These are phyloP conservation scores for Gyps fulvus DNA, from an alignment of 2,113 vertebrate genomes.

Conservation along the genomic window DNA sequence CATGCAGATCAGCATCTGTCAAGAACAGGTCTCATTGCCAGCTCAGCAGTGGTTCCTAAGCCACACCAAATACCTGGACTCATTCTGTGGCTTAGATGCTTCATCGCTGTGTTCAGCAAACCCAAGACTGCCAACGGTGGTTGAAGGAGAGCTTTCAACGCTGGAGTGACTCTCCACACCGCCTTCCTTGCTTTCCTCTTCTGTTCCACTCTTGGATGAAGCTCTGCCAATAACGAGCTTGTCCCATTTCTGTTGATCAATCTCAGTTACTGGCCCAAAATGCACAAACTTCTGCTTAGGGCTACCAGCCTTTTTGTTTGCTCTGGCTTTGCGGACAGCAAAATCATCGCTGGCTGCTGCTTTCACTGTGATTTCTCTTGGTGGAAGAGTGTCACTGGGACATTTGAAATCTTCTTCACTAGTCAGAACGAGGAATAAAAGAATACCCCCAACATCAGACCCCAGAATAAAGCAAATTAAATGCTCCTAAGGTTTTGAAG, in stretches of 20 bases:
- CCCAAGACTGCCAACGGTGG: neutral
- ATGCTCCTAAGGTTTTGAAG: neutral
- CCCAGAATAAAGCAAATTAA: neutral
- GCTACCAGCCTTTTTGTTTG: constrained; percentile 71
- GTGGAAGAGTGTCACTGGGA: constrained; percentile 25
- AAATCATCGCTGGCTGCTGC: constrained; percentile 73
- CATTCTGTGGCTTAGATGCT: neutral
- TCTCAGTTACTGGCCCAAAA: constrained; percentile 94
- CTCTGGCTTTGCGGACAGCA: constrained; percentile 74
- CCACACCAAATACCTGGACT: constrained; percentile 68
- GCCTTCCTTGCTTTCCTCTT: constrained; percentile 33
- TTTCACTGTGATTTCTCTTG: constrained; percentile 70
- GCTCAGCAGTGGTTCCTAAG: neutral
- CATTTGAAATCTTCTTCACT: constrained; percentile 62
- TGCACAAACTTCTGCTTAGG: constrained; percentile 85
- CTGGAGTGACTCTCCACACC: neutral
- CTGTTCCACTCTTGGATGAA: constrained; percentile 35
- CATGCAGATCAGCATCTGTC: constrained; percentile 28
- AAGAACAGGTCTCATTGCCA: neutral
- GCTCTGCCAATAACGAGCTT: constrained; percentile 75
- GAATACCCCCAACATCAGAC: constrained; percentile 12
- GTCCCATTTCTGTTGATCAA: constrained; percentile 83
- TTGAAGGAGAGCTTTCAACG: neutral
- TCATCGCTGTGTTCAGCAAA: neutral
- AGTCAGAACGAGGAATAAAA: constrained; percentile 58